Evolutionary conservation across 2,797 vertebrate genomes (phyloP), one percentile per base, ranked within the genome.

Genomic region (Sebastolobus alascanus): DNA sequence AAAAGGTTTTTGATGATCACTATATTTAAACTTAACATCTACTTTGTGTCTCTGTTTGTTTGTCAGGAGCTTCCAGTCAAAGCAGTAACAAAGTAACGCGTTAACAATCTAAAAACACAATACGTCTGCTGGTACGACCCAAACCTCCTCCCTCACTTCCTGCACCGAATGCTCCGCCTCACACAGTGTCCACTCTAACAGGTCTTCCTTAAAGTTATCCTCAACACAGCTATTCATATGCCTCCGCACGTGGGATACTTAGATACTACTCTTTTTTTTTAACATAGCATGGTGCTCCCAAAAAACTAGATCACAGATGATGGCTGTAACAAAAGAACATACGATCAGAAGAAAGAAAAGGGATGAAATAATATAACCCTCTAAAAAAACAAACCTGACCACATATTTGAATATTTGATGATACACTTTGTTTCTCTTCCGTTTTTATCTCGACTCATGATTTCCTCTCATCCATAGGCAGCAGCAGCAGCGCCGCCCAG

Each of bases 121-220:
- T 79, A 77, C 69, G 80, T 91, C 86, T 90, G 65, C 77, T 78
- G 75, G 61, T 77, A 54, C 20, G 61, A 85, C 73, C 20, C 68
- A 72, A 71, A 89, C 87, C 84, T 82, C 88, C 90, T 90, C 85
- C 91, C 85, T 92, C 75, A 85, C 93, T 93, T 94, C 94, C 92
- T 94, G 92, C 73, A 4, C 73, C 14, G 16, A 55, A 81, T 3
- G 79, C 80, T 50, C 81, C 77, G 60, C 89, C 92, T 92, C 31
- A 29, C 58, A 67, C 16, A 64, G 73, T 11, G 75, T 79, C 82
- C 83, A 84, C 68, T 87, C 59, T 29, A 69, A 63, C 77, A 86
- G 86, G 84, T 91, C 87, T 75, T 84, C 76, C 83, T 90, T 79
- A 78, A 89, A 89, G 69, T 89, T 89, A 83, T 83, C 83, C 72